Evolutionary conservation across 1,140 invertebrate species (phyloP), one percentile per base, ranked within the genome.

Genomic region (Bicyclus anynana): DNA sequence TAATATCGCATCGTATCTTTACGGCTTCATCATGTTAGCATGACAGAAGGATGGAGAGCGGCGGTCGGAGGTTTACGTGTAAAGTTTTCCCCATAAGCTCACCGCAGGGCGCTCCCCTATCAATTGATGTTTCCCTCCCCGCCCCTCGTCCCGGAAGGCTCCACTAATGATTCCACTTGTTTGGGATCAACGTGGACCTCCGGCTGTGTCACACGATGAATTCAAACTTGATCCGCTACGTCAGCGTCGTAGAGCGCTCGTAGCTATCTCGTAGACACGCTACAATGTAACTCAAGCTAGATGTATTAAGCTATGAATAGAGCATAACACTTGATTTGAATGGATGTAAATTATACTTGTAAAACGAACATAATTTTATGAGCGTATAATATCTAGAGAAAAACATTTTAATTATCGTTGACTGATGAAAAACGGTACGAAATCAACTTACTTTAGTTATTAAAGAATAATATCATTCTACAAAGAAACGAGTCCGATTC

Each of bases 151-250:
- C 63, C 59, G 52, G 67, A 65, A 61, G 65, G 69, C 70, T 65
- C 69, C 70, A 75, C 84, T 86, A 86, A 86, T 87, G 84, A 87
- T 84, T 65, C 80, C 84, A 86, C 81, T 87, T 87, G 84, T 87
- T 87, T 83, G 75, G 78, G 77, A 79, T 82, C 76, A 77, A 61
- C 60, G 69, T 70, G 78, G 84, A 85, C 82, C 80, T 81, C 84
- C 72, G 77, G 49, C 73, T 77, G 76, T 84, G 84, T 84, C 76
- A 77, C 74, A 71, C 67, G 72, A 75, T 84, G 83, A 87, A 86
- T 87, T 84, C 81, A 54, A 57, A 49, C 50, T 59, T 47, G 26
- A 53, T 48, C 35, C 47, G 35, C 47, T 53, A 53, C 20, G 47
- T 10, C 21, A 38, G 49, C 18, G 14, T 53, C 51, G 33, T 40